Percentiles rank a stretch among this genome's conserved stretches.
phyloP scores from a whole-genome alignment of 2,888 invertebrate genomes.

The Eudasyphora cyanicolor region DNA sequence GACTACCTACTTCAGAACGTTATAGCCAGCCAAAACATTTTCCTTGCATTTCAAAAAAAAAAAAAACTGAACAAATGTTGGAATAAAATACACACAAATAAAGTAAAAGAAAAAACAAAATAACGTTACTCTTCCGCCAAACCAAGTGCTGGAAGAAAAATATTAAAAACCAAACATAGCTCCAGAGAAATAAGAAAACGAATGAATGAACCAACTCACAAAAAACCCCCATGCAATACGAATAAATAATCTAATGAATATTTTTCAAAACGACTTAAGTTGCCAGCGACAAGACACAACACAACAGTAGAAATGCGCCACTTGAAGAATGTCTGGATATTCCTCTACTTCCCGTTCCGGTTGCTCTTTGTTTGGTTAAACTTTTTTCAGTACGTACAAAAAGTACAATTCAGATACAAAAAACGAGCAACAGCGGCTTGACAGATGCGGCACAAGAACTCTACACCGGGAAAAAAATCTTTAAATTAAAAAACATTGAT shows the following conservation, averaged over 20 bases:
- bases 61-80: too few species aligned
- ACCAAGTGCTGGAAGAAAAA: constrained; percentile 8
- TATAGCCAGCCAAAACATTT: not conserved
- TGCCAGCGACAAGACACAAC: constrained; percentile 40
- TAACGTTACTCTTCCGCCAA: not conserved
- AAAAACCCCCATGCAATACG: constrained; percentile 6
- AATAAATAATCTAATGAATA: constrained; percentile 66
- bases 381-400: constrained; percentile 30
- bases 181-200: not conserved
- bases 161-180: constrained; percentile 27
- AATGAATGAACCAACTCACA: too few species aligned
- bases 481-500: too few species aligned
- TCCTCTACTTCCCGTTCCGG: not conserved
- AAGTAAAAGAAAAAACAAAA: not conserved
- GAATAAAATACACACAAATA: too few species aligned
- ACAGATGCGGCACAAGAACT: constrained; percentile 25
- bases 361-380: constrained; percentile 5
- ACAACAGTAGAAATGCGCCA: constrained; percentile 42
- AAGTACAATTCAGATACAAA: constrained; percentile 35
- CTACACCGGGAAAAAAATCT: constrained; percentile 22
- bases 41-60: not conserved
- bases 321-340: constrained; percentile 29
- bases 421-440: constrained; percentile 7
- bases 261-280: constrained; percentile 60
- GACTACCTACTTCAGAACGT: not conserved